Base-by-base conservation (phyloP, 2,888 invertebrate genomes). In the Nasonia oneida region DNA sequence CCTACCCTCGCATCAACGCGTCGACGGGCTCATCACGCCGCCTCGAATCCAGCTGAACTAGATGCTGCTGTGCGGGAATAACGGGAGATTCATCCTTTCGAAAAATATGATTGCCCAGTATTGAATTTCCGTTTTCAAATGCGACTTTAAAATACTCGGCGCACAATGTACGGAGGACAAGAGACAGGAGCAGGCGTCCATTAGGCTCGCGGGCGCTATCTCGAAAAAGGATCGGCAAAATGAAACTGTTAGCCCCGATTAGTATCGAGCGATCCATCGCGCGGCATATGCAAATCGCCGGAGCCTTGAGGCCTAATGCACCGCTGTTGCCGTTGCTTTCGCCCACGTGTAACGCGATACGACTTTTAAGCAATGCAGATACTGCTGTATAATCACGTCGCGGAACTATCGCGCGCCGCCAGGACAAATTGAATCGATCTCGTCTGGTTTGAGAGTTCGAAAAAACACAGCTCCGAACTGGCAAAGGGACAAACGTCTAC, bases 1-100 rank as follows among this genome's bases (percentile, higher is more conserved):
- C 47, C 14, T 33, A n/a, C 23, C 47, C 42, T 42, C 89, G 90
- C 89, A 90, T 91, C 90, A 90, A 90, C 91, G 92, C 92, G 92
- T 92, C 93, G 92, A 91, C 92, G 90, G 90, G 90, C 91, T 92
- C 91, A 91, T 93, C 91, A 81, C 39, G 71, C n/a, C 50, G 18
- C 53, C 70, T 89, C 89, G 90, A 92, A 92, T 91, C 90, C 18
- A 50, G n/a, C 61, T 42, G 14, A 3, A 37, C 3, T 37, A 37
- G 37, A 37, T 37, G 37, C 37, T 37, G 37, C 37, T 37, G 29
- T 29, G 37, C 37, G 37, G 4, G 37, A 3, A 37, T 37, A 29
- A 29, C 29, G 29, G 29, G 29, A 29, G 29, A 29, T 29, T 29
- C 29, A 4, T 37, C 4, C 4, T 37, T 37, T 37, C 3, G 37